These are phyloP conservation scores for Palythoa heliodiscus DNA, from an alignment of 92 coral and sea anemone genomes.

Conservation along the genomic window DNA sequence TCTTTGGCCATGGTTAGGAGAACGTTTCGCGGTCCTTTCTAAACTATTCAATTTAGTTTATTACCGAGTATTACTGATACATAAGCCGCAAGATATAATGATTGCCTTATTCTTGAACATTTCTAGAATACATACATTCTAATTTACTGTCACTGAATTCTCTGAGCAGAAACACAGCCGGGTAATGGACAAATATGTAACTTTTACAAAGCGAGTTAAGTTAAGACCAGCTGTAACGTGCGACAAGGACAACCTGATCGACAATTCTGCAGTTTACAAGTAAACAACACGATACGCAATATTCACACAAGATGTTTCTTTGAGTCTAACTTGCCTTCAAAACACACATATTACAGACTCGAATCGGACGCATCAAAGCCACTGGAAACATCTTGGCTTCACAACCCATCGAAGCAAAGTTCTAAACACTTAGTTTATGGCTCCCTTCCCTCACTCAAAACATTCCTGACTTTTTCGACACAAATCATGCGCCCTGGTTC, in stretches of 20 bases:
- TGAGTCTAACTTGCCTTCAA: slow-evolving; percentile 71
- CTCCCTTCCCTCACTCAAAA: slow-evolving; percentile 17
- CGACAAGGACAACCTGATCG: slow-evolving; percentile 2
- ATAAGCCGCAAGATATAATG: slow-evolving; percentile 20
- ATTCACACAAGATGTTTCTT: slow-evolving; percentile 24
- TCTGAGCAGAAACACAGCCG: background rate
- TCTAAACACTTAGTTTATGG: background rate
- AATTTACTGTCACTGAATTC: slow-evolving; percentile 17
- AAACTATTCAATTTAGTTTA: background rate
- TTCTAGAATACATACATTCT: background rate
- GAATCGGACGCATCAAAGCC: slow-evolving; percentile 70
- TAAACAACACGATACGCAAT: slow-evolving; percentile 15
- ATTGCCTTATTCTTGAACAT: background rate
- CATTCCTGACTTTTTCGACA: slow-evolving; percentile 16
- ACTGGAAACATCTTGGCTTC: slow-evolving; percentile 71
- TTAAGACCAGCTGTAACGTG: background rate
- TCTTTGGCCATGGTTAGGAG: background rate
- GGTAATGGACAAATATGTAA: background rate
- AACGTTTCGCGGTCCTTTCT: background rate
- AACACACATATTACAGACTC: slow-evolving; percentile 75
- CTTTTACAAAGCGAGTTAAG: background rate
- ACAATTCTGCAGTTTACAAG: slow-evolving; percentile 6
- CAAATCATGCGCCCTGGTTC: slow-evolving; percentile 9
- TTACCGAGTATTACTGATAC: background rate
- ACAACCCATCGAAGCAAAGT: slow-evolving; percentile 25